A percentile compares a stretch with the other conserved stretches of the same genome.
phyloP scores from a whole-genome alignment of 2,888 invertebrate species.

The Baccha elongata region DNA sequence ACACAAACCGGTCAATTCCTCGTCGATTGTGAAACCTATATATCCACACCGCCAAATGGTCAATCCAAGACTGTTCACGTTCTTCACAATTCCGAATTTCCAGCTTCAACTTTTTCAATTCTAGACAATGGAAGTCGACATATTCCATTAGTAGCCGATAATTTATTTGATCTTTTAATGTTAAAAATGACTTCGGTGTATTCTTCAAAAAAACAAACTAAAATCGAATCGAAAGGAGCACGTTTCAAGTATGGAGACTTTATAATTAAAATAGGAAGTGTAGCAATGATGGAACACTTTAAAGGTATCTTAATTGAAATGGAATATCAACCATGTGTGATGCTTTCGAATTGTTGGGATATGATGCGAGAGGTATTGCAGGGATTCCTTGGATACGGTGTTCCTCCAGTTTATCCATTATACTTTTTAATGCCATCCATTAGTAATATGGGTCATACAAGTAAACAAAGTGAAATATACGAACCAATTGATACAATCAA shows the following conservation, averaged over 20 bases:
- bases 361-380: slow-evolving; percentile 95
- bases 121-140: slow-evolving; percentile 93
- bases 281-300: slow-evolving; percentile 95
- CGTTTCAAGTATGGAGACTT: slow-evolving; percentile 95
- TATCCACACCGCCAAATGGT: slow-evolving; percentile 87
- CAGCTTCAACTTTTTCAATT: slow-evolving; percentile 96
- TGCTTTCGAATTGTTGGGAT: slow-evolving; percentile 95
- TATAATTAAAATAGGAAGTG: slow-evolving; percentile 95
- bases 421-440: slow-evolving; percentile 82
- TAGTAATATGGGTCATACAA: slow-evolving; percentile 79
- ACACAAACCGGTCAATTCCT: slow-evolving; percentile 93
- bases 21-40: slow-evolving; percentile 97
- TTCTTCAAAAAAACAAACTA: slow-evolving; percentile 93
- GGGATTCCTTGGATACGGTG: slow-evolving; percentile 91
- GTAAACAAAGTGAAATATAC: slow-evolving; percentile 85
- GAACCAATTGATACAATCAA: slow-evolving; percentile 96
- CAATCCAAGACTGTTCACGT: slow-evolving; percentile 93
- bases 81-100: slow-evolving; percentile 97
- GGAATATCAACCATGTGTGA: slow-evolving; percentile 95
- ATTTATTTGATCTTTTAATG: slow-evolving; percentile 94
- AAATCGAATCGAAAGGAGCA: slow-evolving; percentile 94
- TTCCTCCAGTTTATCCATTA: slow-evolving; percentile 89
- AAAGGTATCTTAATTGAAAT: slow-evolving; percentile 97
- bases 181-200: slow-evolving; percentile 94
- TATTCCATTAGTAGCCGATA: slow-evolving; percentile 94